Evolutionary conservation across 2,113 vertebrate species (phyloP).

Genomic region (Takifugu bimaculatus): DNA sequence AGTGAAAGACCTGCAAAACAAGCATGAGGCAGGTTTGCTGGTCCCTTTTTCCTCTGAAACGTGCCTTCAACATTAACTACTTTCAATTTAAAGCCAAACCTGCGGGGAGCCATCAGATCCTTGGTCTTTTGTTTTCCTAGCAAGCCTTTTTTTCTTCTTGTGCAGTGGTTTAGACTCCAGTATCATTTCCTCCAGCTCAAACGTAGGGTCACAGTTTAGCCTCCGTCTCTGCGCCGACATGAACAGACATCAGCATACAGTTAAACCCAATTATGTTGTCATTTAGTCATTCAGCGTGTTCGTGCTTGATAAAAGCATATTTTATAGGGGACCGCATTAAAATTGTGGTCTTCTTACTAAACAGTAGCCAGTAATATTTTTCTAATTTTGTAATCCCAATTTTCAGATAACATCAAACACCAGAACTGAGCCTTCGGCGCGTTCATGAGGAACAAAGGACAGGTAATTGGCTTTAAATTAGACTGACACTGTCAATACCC

Average conservation of each 20-base stretch:
- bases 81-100: conserved; percentile 65
- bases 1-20: neutral
- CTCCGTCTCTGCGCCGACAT: conserved; percentile 79
- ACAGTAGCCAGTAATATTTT: no score
- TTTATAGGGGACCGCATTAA: no score
- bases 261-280: neutral
- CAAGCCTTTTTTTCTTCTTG: conserved; percentile 96
- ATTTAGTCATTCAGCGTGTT: no score
- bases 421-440: conserved; percentile 3
- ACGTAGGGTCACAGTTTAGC: conserved; percentile 93
- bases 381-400: no score
- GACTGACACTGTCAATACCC: conserved; percentile 45
- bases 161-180: conserved; percentile 96
- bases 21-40: neutral
- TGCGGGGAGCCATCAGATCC: conserved; percentile 79
- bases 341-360: no score
- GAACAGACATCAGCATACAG: neutral
- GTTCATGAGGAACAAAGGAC: conserved; percentile 21
- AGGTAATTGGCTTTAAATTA: conserved; percentile 38
- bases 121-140: conserved; percentile 83
- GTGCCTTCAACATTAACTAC: conserved; percentile 23
- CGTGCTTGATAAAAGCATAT: no score
- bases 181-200: conserved; percentile 99
- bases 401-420: conserved; percentile 4
- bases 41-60: no score